Evolutionary conservation across 2,888 invertebrate species (phyloP).

Genomic region (Dicroscelio sp.): DNA sequence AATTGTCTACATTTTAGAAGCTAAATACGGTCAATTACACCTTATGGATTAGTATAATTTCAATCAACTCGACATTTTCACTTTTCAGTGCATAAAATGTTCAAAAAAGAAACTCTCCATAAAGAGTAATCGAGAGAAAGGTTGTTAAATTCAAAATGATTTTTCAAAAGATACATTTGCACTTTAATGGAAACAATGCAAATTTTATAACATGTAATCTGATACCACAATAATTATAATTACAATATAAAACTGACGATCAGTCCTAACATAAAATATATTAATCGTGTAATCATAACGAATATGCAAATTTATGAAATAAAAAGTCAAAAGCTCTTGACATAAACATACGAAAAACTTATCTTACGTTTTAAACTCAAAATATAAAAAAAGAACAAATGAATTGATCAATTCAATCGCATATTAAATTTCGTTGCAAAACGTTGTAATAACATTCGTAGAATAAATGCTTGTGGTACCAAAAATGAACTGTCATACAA

Average conservation of each 20-base stretch:
- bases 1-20: slow-evolving; percentile 41
- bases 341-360: neutral
- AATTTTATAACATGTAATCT: slow-evolving; percentile 43
- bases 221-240: slow-evolving; percentile 53
- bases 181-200: slow-evolving; percentile 42
- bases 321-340: neutral
- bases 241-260: slow-evolving; percentile 24
- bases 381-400: neutral
- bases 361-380: neutral
- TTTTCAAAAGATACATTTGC: slow-evolving; percentile 40
- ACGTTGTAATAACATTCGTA: slow-evolving; percentile 26
- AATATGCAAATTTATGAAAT: slow-evolving; percentile 40
- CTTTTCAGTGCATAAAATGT: too few relatives aligned
- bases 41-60: slow-evolving; percentile 30
- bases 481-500: too few relatives aligned
- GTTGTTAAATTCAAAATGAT: slow-evolving; percentile 40
- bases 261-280: slow-evolving; percentile 71
- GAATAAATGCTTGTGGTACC: neutral
- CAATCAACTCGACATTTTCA: neutral
- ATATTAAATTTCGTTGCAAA: too few relatives aligned
- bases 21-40: slow-evolving; percentile 38
- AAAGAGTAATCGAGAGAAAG: slow-evolving; percentile 53
- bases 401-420: too few relatives aligned
- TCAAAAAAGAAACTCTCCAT: slow-evolving; percentile 27
- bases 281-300: slow-evolving; percentile 30